Conservation (phyloP, 2,797 vertebrate genomes). For the Ammospiza maritima region DNA sequence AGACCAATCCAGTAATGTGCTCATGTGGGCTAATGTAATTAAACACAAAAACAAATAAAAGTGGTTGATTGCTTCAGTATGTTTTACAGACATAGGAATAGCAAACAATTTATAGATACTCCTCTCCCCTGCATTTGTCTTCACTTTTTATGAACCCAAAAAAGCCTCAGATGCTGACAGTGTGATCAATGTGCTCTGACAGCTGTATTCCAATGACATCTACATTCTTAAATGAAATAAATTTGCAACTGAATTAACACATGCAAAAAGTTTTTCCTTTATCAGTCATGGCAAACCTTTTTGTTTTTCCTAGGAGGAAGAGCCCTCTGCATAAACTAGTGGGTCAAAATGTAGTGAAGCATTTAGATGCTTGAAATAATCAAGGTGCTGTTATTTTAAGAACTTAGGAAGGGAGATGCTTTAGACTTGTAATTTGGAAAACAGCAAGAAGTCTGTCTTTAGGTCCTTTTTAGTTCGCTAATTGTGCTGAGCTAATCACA, state of each 20-base stretch:
- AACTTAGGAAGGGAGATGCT: neutral
- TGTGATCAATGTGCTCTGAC: rapidly evolving
- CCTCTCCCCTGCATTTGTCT: neutral
- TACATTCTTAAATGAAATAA: neutral
- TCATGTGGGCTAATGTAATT: neutral
- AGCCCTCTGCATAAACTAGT: neutral
- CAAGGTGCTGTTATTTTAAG: neutral
- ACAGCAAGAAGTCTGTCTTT: neutral
- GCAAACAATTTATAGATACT: neutral
- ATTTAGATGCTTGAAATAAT: neutral
- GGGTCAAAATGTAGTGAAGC: neutral
- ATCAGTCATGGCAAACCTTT: neutral
- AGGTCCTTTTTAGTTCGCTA: neutral
- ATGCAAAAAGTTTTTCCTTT: neutral
- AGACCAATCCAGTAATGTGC: neutral
- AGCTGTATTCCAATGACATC: neutral
- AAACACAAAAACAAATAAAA: neutral
- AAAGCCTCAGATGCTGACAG: neutral
- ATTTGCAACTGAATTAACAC: neutral
- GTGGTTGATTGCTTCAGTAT: neutral
- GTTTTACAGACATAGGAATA: neutral
- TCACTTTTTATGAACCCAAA: neutral
- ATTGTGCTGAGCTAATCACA: neutral
- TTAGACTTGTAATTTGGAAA: neutral
- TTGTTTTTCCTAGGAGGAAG: neutral